Evolutionary conservation across 2,113 vertebrate genomes (phyloP), one percentile per base, ranked within the genome.

Genomic region (Zootoca vivipara): DNA sequence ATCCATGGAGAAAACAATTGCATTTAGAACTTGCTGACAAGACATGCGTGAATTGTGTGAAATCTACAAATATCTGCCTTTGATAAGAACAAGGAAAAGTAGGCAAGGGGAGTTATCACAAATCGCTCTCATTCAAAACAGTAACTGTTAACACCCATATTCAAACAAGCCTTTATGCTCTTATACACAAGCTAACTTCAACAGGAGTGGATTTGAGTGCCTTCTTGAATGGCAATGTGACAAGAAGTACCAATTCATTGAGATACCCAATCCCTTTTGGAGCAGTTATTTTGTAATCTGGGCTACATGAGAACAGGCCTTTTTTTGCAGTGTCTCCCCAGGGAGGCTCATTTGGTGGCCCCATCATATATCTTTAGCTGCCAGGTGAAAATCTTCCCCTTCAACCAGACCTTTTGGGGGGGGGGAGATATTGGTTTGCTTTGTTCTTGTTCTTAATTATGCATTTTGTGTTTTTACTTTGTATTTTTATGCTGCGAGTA

Each of bases 1-100:
- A 91, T 64, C 82, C 89, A 81, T 64, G 46, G 74, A 90, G 79
- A 93, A 83, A 93, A 89, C 86, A 85, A 88, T 85, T 87, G 46
- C 77, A 92, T 91, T 1, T 35, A 87, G 38, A 89, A 85, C 1
- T 84, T 92, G 86, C 87, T 91, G 80, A 91, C 89, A 87, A 84
- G 85, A 42, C 65, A 88, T 38, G 28, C 87, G 72, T 90, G 83
- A 87, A 0, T 6, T 40, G 28, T 80, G 72, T 90, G 83, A 87
- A 0, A 8, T 40, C 24, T 80, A 89, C 33, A 89, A 58, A 89
- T 81, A 86, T 8, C 88, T 78, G 78, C 88, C 56, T 28, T 85
- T 70, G n/a, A 73, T 84, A 81, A 40, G 3, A 7, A 58, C 67
- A 86, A 65, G 56, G 78, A 89, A 42, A 86, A 79, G 35, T 20